These are phyloP conservation scores for Ailurus styani DNA, from an alignment of 2,113 vertebrate genomes.

Conservation along the genomic window DNA sequence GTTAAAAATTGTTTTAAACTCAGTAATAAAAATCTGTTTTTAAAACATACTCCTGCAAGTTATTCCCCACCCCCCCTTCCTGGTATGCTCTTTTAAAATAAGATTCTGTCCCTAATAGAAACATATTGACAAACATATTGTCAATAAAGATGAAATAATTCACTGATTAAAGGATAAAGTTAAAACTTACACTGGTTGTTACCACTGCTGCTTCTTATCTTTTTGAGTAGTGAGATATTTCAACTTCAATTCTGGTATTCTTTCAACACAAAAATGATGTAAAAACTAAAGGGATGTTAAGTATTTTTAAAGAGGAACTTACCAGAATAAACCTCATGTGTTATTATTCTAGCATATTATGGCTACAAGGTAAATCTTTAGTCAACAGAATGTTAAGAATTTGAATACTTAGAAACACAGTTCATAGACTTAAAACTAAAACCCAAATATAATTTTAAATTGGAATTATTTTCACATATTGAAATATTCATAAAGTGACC, in stretches of 20 bases:
- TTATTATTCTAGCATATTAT: neutral
- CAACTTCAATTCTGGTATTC: neutral
- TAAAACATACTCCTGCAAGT: neutral
- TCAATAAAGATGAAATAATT: neutral
- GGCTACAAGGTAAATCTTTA: neutral
- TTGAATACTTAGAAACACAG: neutral
- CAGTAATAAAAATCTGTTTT: neutral
- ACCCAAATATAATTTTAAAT: neutral
- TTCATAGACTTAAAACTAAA: neutral
- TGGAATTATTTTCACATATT: conserved; percentile 19
- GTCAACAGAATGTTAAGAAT: neutral
- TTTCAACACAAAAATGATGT: conserved; percentile 7
- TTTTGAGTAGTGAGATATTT: neutral
- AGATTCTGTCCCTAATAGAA: neutral
- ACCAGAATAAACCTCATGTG: neutral
- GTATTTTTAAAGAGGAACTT: neutral
- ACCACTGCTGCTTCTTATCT: neutral
- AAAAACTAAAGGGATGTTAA: neutral
- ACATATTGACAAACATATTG: neutral
- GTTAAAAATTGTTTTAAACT: neutral
- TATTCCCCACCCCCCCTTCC: neutral
- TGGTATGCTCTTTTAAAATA: neutral
- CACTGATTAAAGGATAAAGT: neutral
- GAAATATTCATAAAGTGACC: neutral
- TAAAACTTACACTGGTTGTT: neutral